These are phyloP conservation scores for Gymnoscopelus microlampas DNA, from an alignment of 2,797 vertebrate species.

Conservation along the genomic window DNA sequence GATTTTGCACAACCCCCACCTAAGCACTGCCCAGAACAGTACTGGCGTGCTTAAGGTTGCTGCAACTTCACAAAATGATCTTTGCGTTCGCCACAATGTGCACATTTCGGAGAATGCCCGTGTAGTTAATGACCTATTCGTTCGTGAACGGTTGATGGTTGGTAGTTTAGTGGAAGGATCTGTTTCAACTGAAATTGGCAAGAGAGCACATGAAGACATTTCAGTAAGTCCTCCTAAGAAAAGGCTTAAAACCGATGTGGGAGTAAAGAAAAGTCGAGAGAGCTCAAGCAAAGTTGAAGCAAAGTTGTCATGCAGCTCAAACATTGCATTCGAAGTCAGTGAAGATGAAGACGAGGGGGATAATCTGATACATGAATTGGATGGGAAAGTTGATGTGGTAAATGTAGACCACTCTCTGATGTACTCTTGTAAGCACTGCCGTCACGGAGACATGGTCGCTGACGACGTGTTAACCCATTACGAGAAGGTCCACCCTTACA, in stretches of 20 bases:
- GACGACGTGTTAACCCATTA: conserved; percentile 86
- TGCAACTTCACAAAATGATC: conserved; percentile 86
- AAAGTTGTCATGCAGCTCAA: conserved; percentile 72
- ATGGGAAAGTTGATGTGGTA: conserved; percentile 70
- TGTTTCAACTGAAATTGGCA: conserved; percentile 68
- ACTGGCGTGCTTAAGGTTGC: conserved; percentile 85
- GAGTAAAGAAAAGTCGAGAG: conserved; percentile 75
- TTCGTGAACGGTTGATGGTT: conserved; percentile 70
- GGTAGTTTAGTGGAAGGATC: conserved; percentile 79
- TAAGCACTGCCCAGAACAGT: conserved; percentile 79
- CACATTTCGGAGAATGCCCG: conserved; percentile 73
- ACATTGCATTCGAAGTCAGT: conserved; percentile 86
- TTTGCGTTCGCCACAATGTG: conserved; percentile 78
- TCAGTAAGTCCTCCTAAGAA: conserved; percentile 75
- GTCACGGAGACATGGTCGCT: conserved; percentile 84
- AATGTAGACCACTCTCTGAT: conserved; percentile 68
- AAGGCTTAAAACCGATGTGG: conserved; percentile 58
- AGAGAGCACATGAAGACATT: conserved; percentile 78
- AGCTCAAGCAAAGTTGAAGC: conserved; percentile 79
- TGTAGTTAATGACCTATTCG: conserved; percentile 56
- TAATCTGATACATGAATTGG: conserved; percentile 69
- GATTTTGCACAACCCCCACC: conserved; percentile 79
- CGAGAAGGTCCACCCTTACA: conserved; percentile 87
- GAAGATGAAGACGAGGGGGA: conserved; percentile 82
- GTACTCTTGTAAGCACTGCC: conserved; percentile 92